These are phyloP conservation scores for Halisarca cf. caerulea DNA, from an alignment of 37 sponge, comb jelly and placozoan genomes.

Conservation along the genomic window DNA sequence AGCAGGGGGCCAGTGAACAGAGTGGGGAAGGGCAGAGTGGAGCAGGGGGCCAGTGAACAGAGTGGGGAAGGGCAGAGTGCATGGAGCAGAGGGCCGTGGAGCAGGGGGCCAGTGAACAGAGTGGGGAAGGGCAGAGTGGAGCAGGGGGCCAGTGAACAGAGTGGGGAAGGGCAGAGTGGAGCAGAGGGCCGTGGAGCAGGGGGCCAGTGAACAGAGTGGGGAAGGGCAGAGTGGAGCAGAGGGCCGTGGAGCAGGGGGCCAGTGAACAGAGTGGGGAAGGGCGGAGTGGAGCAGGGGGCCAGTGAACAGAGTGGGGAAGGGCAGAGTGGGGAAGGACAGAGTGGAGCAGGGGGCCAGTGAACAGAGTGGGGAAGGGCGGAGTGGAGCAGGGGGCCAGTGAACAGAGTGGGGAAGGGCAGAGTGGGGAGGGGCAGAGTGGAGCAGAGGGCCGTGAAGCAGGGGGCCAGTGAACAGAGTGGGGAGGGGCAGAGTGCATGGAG, in stretches of 20 bases:
- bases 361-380: not conserved
- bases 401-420: not conserved
- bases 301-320: no score
- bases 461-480: no score
- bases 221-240: not conserved
- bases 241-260: not conserved
- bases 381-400: not conserved
- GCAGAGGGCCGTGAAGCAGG: not conserved
- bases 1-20: not conserved
- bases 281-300: not conserved
- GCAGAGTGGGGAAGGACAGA: no score
- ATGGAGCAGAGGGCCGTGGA: not conserved
- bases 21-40: not conserved
- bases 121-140: not conserved
- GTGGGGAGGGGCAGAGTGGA: not conserved
- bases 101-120: not conserved
- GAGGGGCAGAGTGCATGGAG: no score
- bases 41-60: not conserved
- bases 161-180: not conserved
- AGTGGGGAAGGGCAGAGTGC: not conserved
- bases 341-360: no score
- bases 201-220: not conserved
- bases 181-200: not conserved
- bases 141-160: not conserved
- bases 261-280: not conserved